Evolutionary conservation across 2,888 invertebrate genomes (phyloP), one percentile per base, ranked within the genome.

Genomic region (Euphydryas editha): DNA sequence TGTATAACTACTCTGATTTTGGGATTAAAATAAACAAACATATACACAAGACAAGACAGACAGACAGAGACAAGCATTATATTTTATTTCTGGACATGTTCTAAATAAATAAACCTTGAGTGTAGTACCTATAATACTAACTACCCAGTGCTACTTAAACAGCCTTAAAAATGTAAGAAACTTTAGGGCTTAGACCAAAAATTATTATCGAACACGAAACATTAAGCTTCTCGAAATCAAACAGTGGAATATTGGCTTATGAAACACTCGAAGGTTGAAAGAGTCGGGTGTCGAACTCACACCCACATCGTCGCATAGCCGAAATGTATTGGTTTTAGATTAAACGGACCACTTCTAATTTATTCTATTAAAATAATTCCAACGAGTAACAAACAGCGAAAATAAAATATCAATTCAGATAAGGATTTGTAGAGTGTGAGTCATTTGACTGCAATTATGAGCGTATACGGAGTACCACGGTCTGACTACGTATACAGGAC

Each of bases 331-430:
- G 51, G 49, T 24, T 55, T 64, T 24, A 69, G 68, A 69, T 69
- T 65, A 62, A 61, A 24, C 39, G 37, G 60, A 54, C 51, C 57
- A 15, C 24, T 60, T 58, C 63, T 69, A 54, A 67, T 69, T 69
- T 63, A 69, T 63, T 61, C 67, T 58, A 60, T 67, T 55, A 58
- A 58, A 24, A 51, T 58, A 44, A 49, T 51, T 54, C 54, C 44
- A 55, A 60, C 20, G 49, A 42, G 21, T 30, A 47, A 67, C 57
- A 57, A 66, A 62, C 51, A 58, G 62, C 62, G 24, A 42, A 58
- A 67, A 62, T 54, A 59, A 64, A 64, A 64, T 64, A 51, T 59
- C 58, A 62, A 67, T 67, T 67, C 59, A 67, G 66, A 62, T 62
- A 58, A 59, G 24, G 46, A 55, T 62, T 57, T 62, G 24, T 11